Percentiles rank a stretch among this genome's conserved stretches.
phyloP scores from a whole-genome alignment of 2,888 invertebrate species.

The Arenicola marina region DNA sequence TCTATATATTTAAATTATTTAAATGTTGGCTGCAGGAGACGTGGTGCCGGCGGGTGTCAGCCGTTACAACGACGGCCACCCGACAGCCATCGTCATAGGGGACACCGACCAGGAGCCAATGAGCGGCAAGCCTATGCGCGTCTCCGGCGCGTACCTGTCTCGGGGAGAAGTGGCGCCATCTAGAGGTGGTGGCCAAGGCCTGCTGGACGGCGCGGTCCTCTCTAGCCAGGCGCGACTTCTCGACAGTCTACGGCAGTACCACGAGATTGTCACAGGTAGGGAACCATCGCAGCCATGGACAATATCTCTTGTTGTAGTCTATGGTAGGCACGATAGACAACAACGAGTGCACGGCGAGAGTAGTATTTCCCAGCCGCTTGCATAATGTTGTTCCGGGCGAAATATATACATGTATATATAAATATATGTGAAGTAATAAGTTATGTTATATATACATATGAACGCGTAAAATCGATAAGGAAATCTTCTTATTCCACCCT shows the following conservation, averaged over 20 bases:
- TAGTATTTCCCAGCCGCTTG: no score
- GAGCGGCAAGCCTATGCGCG: slow-evolving; percentile 44
- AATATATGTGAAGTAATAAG: no score
- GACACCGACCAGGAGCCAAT: slow-evolving; percentile 45
- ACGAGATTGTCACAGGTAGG: slow-evolving; percentile 46
- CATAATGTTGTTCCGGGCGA: no score
- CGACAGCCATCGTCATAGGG: slow-evolving; percentile 47
- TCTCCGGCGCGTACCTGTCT: slow-evolving; percentile 43
- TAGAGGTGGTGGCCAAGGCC: slow-evolving; percentile 50
- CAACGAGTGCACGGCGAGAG: no score
- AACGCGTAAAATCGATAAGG: no score
- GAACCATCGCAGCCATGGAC: no score
- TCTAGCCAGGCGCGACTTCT: slow-evolving; percentile 49
- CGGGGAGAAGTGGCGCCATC: slow-evolving; percentile 45
- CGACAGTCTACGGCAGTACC: slow-evolving; percentile 44
- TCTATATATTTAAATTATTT: no score
- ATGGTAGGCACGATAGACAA: not conserved
- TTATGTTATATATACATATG: no score
- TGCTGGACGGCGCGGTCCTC: slow-evolving; percentile 48
- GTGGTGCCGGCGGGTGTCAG: slow-evolving; percentile 54
- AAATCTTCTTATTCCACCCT: no score
- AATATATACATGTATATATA: no score
- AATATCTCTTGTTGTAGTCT: not conserved
- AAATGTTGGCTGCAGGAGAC: slow-evolving; percentile 35
- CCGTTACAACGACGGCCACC: slow-evolving; percentile 31